A percentile compares a stretch with the other conserved stretches of the same genome.
Conservation (phyloP, 2,888 invertebrate genomes). For the Xanthorhoe spadicearia region DNA sequence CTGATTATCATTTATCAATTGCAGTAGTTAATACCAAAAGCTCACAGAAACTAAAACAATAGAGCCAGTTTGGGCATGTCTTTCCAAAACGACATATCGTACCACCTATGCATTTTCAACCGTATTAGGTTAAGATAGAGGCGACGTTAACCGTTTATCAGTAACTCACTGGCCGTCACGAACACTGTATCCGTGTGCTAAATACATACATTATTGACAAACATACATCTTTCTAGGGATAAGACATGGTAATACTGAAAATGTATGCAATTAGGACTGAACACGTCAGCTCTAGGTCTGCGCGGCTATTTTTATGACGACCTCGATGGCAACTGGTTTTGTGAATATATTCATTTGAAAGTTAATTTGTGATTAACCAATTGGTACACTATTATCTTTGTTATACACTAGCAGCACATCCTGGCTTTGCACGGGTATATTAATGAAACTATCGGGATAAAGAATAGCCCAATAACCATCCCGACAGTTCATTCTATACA, state of each 20-base stretch:
- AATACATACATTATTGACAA: conserved; percentile 44
- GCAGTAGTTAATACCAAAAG: conserved; percentile 13
- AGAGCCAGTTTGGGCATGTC: not conserved
- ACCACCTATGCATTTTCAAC: not conserved
- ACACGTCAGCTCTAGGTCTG: conserved; percentile 14
- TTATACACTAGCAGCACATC: too few relatives aligned
- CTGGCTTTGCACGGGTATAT: too few relatives aligned
- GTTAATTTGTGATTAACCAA: not conserved
- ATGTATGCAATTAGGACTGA: conserved; percentile 36
- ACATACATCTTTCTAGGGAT: conserved; percentile 32
- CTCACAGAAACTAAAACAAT: conserved; percentile 18
- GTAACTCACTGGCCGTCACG: conserved; percentile 35
- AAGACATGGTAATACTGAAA: conserved; percentile 34
- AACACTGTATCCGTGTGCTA: conserved; percentile 40
- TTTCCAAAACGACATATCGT: not conserved
- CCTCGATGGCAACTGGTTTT: conserved; percentile 17
- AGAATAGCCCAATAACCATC: too few relatives aligned
- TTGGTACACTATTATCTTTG: too few relatives aligned
- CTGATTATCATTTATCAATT: conserved; percentile 1
- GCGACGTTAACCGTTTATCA: not conserved
- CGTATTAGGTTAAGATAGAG: conserved; percentile 11
- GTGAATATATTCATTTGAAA: not conserved
- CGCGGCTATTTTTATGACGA: conserved; percentile 21
- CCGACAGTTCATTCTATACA: too few relatives aligned
- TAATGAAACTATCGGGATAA: too few relatives aligned